These are phyloP conservation scores for Brachionus angularis DNA, from an alignment of 1,140 invertebrate genomes.

Conservation along the genomic window DNA sequence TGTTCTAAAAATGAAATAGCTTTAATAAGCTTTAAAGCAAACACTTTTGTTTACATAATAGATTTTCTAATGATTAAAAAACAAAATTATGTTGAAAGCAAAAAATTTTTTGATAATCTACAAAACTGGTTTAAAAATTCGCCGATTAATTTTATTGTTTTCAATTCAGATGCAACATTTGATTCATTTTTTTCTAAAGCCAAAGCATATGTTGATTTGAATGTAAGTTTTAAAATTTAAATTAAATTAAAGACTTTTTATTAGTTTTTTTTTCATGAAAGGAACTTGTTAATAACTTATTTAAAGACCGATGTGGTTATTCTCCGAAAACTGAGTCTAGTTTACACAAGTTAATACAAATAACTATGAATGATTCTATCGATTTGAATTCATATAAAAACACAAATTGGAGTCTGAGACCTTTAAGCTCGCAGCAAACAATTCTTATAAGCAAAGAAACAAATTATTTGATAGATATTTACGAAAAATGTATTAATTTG, in stretches of 20 bases:
- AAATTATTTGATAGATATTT: constrained; percentile 10
- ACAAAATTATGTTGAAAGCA: no score
- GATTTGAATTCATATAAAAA: background rate
- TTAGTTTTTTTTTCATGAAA: background rate
- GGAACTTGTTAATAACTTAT: background rate
- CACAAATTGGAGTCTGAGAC: background rate
- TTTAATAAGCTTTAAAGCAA: no score
- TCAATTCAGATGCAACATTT: background rate
- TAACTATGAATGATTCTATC: background rate
- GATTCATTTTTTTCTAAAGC: background rate
- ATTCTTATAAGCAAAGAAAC: constrained; percentile 13
- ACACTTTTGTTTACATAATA: no score
- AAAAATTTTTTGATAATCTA: no score
- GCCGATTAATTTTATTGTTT: background rate
- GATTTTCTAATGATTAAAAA: no score
- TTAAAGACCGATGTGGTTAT: background rate
- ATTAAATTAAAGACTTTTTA: background rate
- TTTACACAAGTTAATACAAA: background rate
- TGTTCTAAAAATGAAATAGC: no score
- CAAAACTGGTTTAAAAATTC: background rate
- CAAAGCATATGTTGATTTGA: constrained; percentile 4
- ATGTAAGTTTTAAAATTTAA: background rate
- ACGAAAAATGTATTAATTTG: background rate
- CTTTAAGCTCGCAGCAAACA: background rate
- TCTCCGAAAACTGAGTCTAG: background rate